Percentiles rank a stretch among this genome's conserved stretches.
Conservation (phyloP, 2,797 vertebrate genomes). For the Rhynchonycteris naso region DNA sequence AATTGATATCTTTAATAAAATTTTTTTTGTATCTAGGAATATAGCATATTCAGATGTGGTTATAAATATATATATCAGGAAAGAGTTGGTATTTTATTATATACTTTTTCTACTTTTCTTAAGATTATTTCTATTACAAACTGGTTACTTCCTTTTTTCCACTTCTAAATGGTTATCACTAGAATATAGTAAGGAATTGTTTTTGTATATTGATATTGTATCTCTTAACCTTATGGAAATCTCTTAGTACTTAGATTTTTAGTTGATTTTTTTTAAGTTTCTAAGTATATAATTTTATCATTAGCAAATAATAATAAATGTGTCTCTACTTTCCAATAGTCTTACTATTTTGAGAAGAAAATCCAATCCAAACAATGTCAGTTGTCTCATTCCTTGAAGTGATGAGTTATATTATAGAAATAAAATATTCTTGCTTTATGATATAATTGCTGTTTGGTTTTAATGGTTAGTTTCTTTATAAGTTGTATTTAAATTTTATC, state of each 20-base stretch:
- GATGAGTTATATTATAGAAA: neutral
- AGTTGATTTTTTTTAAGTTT: neutral
- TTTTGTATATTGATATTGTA: neutral
- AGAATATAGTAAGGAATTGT: neutral
- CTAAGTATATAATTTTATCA: neutral
- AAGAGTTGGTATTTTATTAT: constrained; percentile 13
- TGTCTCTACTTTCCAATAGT: neutral
- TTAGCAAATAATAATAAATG: neutral
- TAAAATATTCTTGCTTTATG: neutral
- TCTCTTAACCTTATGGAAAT: constrained; percentile 29
- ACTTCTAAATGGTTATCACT: neutral
- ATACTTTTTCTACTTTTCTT: neutral
- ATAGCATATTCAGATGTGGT: neutral
- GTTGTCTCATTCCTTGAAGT: neutral
- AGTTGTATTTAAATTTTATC: neutral
- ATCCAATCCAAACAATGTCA: neutral
- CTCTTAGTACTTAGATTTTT: neutral
- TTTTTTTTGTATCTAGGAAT: neutral
- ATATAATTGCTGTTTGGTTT: neutral
- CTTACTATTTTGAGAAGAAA: neutral
- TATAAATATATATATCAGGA: neutral
- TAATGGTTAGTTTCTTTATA: neutral
- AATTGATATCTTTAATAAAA: neutral
- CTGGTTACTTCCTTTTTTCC: neutral
- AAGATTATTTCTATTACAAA: neutral